Percentiles rank a stretch among this genome's conserved stretches.
Conservation (phyloP, 2,113 vertebrate genomes). For the Peromyscus maniculatus region DNA sequence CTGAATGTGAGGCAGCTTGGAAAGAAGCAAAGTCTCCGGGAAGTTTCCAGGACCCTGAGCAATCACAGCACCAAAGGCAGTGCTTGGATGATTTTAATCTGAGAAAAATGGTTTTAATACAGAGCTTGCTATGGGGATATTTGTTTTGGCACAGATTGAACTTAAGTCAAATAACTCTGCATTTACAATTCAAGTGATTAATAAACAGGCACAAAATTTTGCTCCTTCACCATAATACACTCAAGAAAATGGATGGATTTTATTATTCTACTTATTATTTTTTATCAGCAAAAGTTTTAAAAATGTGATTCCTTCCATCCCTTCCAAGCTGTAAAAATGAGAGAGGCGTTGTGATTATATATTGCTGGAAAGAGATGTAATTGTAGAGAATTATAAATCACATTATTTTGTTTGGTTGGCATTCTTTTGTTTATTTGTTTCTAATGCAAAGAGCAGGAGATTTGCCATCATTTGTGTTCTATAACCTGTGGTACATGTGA, state of each 20-base stretch:
- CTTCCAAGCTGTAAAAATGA: slow-evolving; percentile 76
- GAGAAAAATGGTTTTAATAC: slow-evolving; percentile 87
- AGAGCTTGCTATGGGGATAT: slow-evolving; percentile 76
- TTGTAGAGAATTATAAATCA: slow-evolving; percentile 86
- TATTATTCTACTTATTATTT: slow-evolving; percentile 83
- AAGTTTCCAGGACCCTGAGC: neutral
- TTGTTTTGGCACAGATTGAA: slow-evolving; percentile 82
- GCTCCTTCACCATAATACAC: neutral
- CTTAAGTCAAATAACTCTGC: slow-evolving; percentile 82
- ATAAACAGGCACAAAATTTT: slow-evolving; percentile 75
- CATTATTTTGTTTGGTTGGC: slow-evolving; percentile 83
- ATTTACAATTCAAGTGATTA: slow-evolving; percentile 76
- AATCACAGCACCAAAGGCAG: slow-evolving; percentile 55
- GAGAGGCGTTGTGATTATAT: slow-evolving; percentile 65
- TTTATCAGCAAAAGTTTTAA: slow-evolving; percentile 78
- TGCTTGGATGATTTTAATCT: slow-evolving; percentile 81
- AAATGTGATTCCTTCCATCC: slow-evolving; percentile 62
- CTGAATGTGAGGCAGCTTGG: neutral
- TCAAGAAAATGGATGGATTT: slow-evolving; percentile 81
- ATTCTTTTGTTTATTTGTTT: slow-evolving; percentile 74
- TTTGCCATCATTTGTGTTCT: slow-evolving; percentile 64
- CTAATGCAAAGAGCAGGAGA: slow-evolving; percentile 62
- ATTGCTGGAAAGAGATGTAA: slow-evolving; percentile 76
- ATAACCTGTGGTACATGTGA: slow-evolving; percentile 39
- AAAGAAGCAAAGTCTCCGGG: slow-evolving; percentile 22